A percentile compares a stretch with the other conserved stretches of the same genome.
These are phyloP conservation scores for Corapipo altera DNA, from an alignment of 2,113 vertebrate species.

Conservation along the genomic window DNA sequence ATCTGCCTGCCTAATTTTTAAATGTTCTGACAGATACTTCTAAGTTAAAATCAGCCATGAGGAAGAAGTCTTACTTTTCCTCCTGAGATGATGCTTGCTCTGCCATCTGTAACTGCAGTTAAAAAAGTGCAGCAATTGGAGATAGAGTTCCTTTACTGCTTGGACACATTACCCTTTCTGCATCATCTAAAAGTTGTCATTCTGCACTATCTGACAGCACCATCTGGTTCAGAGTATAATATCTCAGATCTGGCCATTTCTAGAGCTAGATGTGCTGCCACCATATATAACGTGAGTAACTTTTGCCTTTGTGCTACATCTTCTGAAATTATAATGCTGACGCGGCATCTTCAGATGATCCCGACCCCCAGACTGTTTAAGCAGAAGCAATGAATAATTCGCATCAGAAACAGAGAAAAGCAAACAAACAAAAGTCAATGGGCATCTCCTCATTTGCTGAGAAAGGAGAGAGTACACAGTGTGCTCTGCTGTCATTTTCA, in stretches of 20 bases:
- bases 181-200: constrained; percentile 22
- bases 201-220: constrained; percentile 52
- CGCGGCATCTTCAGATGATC: not conserved
- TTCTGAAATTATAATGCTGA: constrained; percentile 8
- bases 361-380: constrained; percentile 1
- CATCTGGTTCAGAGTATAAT: constrained; percentile 44
- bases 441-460: not conserved
- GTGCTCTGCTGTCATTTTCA: not conserved
- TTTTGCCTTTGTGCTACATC: not conserved
- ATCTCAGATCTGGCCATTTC: constrained; percentile 22
- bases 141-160: not conserved
- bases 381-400: constrained; percentile 41
- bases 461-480: not conserved
- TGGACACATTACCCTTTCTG: constrained; percentile 25
- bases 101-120: constrained; percentile 43
- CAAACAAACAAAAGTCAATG: constrained; percentile 9
- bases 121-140: constrained; percentile 12
- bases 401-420: not conserved
- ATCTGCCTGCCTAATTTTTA: not conserved
- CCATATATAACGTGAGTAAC: not conserved
- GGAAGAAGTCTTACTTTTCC: constrained; percentile 9
- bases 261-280: constrained; percentile 4
- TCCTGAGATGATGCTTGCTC: constrained; percentile 7
- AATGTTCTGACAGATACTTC: not conserved
- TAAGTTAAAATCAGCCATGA: not conserved